These are phyloP conservation scores for Penelope pileata DNA, from an alignment of 2,113 vertebrate species.

Conservation along the genomic window DNA sequence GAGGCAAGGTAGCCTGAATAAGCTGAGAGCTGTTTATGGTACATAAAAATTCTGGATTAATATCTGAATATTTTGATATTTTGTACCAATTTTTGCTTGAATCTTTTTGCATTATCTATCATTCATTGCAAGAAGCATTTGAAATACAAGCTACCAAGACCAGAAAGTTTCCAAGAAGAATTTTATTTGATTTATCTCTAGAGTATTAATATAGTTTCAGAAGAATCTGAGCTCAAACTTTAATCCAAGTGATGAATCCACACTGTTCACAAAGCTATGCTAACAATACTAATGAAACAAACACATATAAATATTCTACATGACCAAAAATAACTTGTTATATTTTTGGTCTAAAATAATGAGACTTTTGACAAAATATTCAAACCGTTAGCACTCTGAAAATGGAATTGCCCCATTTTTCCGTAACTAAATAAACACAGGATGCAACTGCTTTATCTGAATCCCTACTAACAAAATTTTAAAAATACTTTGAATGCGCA, in stretches of 20 bases:
- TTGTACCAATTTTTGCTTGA: neutral
- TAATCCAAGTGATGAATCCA: neutral
- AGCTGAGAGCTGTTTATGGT: constrained; percentile 19
- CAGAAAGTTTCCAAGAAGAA: neutral
- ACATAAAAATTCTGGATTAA: neutral
- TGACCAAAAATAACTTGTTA: constrained; percentile 18
- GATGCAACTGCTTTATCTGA: neutral
- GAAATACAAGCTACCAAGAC: neutral
- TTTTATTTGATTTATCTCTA: constrained; percentile 31
- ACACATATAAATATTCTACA: constrained; percentile 8
- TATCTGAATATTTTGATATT: neutral
- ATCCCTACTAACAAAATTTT: neutral
- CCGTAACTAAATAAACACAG: neutral
- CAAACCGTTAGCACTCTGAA: neutral
- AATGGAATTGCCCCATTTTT: neutral
- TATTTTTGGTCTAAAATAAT: neutral
- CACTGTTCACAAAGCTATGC: neutral
- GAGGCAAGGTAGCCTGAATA: constrained; percentile 12
- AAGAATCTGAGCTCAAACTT: neutral
- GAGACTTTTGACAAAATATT: neutral
- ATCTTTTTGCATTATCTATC: neutral
- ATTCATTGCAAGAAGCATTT: neutral
- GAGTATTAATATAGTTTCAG: constrained; percentile 13
- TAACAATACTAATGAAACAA: constrained; percentile 6
- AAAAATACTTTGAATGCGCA: neutral